Base-by-base conservation (phyloP, 2,113 vertebrate genomes). In the Sorex fumeus region DNA sequence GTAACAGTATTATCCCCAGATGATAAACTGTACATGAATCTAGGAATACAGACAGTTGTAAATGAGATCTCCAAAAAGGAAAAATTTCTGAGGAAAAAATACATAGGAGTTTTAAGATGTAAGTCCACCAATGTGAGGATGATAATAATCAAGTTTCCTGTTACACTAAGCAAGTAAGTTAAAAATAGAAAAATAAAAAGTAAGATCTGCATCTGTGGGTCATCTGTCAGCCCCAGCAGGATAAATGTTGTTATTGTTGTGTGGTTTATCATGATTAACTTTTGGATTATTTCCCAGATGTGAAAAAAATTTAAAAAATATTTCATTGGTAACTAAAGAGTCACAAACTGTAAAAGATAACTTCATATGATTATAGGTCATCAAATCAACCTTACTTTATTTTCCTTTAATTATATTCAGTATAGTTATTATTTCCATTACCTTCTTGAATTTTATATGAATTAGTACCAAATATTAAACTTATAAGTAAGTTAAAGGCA, bases 21-120 rank as follows among this genome's bases (percentile, higher is more conserved):
- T 45, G 93, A 93, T 81, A 96, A 40, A 32, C 88, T 96, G 10
- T 95, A 90, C 30, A 95, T 21, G 43, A 94, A 96, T 45, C 76
- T 81, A 82, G 92, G 85, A 85, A 93, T 88, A 12, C 70, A 91
- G 4, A 88, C 92, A 13, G 92, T 91, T 30, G 85, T 93, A 71
- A 93, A 95, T 57, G 88, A 93, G 8, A 95, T 70, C 85, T 93
- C 89, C 53, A 95, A 85, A 70, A 95, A 89, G 25, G 85, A 91
- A 66, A 91, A 83, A 50, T 92, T 93, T 89, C 86, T 85, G 21
- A 95, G 92, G 28, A 93, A 95, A 60, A 92, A 95, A 53, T 95
- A 93, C 92, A 89, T 93, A 60, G 76, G 81, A 0, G 66, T 91
- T 70, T 94, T 75, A 27, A 94, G 88, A 47, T 91, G 85, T 4